Conservation (phyloP, 2,888 invertebrate genomes). For the Drosophila siamana region DNA sequence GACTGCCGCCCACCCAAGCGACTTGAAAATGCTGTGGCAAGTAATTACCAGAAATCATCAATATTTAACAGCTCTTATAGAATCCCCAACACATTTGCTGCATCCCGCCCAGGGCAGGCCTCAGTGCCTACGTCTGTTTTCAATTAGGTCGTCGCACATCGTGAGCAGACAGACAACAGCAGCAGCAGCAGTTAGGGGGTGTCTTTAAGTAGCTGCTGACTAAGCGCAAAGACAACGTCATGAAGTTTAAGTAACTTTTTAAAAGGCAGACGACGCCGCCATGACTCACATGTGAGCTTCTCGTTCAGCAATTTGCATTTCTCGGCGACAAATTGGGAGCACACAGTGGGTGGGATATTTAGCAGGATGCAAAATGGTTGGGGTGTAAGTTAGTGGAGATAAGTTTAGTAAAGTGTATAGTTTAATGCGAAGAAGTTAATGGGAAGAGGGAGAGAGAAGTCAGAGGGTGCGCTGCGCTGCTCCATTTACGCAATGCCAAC, state of each 20-base stretch:
- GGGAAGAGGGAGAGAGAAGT: not conserved
- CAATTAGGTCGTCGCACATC: slow-evolving; percentile 61
- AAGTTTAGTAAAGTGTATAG: not conserved
- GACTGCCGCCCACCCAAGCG: not conserved
- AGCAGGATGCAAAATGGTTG: not conserved
- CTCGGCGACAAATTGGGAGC: slow-evolving; percentile 8
- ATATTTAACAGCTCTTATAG: slow-evolving; percentile 62
- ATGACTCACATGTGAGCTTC: slow-evolving; percentile 55
- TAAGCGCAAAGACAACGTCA: slow-evolving; percentile 65
- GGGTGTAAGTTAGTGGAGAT: not conserved
- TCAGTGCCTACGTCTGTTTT: slow-evolving; percentile 44
- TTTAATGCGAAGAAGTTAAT: not conserved
- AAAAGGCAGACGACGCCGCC: slow-evolving; percentile 35
- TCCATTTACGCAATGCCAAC: slow-evolving; percentile 38
- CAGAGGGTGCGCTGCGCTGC: slow-evolving; percentile 9
- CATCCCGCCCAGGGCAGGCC: slow-evolving; percentile 12
- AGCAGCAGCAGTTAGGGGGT: slow-evolving; percentile 1
- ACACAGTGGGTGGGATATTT: not conserved
- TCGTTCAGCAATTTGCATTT: slow-evolving; percentile 61
- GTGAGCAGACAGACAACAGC: slow-evolving; percentile 18
- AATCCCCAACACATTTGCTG: slow-evolving; percentile 15
- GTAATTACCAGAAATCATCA: slow-evolving; percentile 64
- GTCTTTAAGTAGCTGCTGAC: slow-evolving; percentile 59
- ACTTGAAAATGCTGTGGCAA: slow-evolving; percentile 32
- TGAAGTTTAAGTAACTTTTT: slow-evolving; percentile 69